These are phyloP conservation scores for Lordiphosa stackelbergi DNA, from an alignment of 1,140 invertebrate genomes.

Conservation along the genomic window DNA sequence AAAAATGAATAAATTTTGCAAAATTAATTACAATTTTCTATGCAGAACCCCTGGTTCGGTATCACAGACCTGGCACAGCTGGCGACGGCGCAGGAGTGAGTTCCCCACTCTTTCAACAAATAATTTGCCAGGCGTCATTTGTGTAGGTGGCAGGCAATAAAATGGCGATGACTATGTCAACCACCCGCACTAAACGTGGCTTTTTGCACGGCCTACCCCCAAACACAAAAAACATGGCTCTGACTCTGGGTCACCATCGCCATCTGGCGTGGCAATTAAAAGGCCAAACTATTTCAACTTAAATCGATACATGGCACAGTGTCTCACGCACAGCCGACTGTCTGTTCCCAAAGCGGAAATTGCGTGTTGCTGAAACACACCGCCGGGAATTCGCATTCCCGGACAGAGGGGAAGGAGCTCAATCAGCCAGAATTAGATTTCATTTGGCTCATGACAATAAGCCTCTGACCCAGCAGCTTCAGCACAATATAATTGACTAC, in stretches of 20 bases:
- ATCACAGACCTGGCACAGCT: not conserved
- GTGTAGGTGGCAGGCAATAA: constrained; percentile 3
- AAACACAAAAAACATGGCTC: constrained; percentile 3
- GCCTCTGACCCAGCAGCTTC: not conserved
- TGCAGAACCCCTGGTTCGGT: constrained; percentile 7
- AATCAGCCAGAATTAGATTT: constrained; percentile 21
- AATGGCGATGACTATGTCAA: constrained; percentile 9
- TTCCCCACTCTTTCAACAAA: not conserved
- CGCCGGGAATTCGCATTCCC: constrained; percentile 36
- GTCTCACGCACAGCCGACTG: constrained; percentile 34
- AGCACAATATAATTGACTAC: not conserved
- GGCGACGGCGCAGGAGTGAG: not conserved
- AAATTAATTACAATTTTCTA: constrained; percentile 62
- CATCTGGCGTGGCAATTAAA: constrained; percentile 58
- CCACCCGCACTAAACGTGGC: not conserved
- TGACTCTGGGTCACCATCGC: constrained; percentile 4
- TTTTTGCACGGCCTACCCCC: constrained; percentile 8
- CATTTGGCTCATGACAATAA: constrained; percentile 2
- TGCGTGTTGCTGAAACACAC: constrained; percentile 37
- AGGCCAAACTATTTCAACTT: constrained; percentile 58
- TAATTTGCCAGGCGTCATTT: not conserved
- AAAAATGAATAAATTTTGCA: constrained; percentile 66
- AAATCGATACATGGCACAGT: constrained; percentile 53
- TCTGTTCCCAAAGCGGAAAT: constrained; percentile 53
- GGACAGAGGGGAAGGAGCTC: constrained; percentile 31